Percentiles rank a stretch among this genome's conserved stretches.
These are phyloP conservation scores for Brenthis daphne DNA, from an alignment of 2,888 invertebrate species.

Conservation along the genomic window DNA sequence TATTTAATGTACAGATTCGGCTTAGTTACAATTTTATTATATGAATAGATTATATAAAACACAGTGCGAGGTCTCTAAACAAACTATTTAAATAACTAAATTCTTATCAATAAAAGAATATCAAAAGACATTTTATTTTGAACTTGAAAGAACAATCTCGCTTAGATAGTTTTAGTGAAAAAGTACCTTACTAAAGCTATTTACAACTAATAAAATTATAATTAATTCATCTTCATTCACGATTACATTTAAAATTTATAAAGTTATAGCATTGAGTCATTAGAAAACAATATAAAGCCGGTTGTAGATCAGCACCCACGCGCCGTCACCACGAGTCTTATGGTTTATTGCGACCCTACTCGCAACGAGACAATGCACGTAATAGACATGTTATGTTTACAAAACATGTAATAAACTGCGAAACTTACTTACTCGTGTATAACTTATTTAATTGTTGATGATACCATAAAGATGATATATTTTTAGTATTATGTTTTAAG, in stretches of 20 bases:
- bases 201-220: background rate
- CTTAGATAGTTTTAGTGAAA: too few species aligned
- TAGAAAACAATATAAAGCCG: slow-evolving; percentile 73
- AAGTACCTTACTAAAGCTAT: too few species aligned
- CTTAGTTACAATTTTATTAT: too few species aligned
- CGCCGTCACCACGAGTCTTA: slow-evolving; percentile 63
- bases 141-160: too few species aligned
- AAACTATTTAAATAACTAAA: too few species aligned
- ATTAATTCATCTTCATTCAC: slow-evolving; percentile 2
- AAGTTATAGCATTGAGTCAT: slow-evolving; percentile 63
- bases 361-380: slow-evolving; percentile 53
- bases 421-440: slow-evolving; percentile 28
- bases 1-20: too few species aligned
- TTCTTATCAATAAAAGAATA: too few species aligned
- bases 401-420: slow-evolving; percentile 35
- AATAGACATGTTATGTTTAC: slow-evolving; percentile 48
- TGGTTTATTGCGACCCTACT: slow-evolving; percentile 69
- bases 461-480: slow-evolving; percentile 7
- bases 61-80: too few species aligned
- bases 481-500: slow-evolving; percentile 9
- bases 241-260: slow-evolving; percentile 23
- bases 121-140: too few species aligned
- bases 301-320: slow-evolving; percentile 72
- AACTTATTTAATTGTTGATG: slow-evolving; percentile 24
- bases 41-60: too few species aligned